Percentiles rank a stretch among this genome's conserved stretches.
Evolutionary conservation across 2,113 vertebrate species (phyloP).

Genomic region (Tamias sibiricus): DNA sequence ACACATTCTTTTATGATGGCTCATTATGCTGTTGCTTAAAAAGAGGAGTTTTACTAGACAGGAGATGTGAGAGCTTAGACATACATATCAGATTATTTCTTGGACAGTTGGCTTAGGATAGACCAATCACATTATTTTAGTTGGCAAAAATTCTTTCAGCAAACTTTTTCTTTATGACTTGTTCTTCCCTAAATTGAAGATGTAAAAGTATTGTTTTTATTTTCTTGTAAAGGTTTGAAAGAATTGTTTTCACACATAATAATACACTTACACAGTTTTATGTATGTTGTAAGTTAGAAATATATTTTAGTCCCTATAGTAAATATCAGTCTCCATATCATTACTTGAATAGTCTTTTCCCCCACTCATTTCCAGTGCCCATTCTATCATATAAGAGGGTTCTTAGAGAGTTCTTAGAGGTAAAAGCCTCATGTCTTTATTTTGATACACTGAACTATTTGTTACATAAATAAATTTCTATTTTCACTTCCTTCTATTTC

Average conservation of each 20-base stretch:
- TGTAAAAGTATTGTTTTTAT: not conserved
- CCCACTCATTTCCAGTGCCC: not conserved
- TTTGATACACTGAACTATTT: not conserved
- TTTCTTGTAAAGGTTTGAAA: not conserved
- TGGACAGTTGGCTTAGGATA: not conserved
- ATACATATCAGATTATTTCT: too few relatives aligned
- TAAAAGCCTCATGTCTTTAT: not conserved
- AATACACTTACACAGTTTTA: not conserved
- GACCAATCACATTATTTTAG: not conserved
- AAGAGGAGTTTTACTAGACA: not conserved
- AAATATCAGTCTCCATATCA: not conserved
- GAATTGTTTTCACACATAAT: not conserved
- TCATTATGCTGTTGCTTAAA: not conserved
- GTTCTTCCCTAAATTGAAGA: not conserved
- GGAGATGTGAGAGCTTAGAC: not conserved
- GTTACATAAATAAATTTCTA: not conserved
- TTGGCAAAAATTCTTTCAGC: not conserved
- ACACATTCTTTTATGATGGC: not conserved
- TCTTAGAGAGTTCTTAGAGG: too few relatives aligned
- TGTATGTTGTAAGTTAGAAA: not conserved
- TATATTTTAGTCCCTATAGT: not conserved
- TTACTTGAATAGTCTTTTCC: not conserved
- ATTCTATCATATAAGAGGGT: not conserved
- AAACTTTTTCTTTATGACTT: not conserved
- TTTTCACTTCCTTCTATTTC: not conserved